These are phyloP conservation scores for Octomys mimax DNA, from an alignment of 2,797 vertebrate species.

Conservation along the genomic window DNA sequence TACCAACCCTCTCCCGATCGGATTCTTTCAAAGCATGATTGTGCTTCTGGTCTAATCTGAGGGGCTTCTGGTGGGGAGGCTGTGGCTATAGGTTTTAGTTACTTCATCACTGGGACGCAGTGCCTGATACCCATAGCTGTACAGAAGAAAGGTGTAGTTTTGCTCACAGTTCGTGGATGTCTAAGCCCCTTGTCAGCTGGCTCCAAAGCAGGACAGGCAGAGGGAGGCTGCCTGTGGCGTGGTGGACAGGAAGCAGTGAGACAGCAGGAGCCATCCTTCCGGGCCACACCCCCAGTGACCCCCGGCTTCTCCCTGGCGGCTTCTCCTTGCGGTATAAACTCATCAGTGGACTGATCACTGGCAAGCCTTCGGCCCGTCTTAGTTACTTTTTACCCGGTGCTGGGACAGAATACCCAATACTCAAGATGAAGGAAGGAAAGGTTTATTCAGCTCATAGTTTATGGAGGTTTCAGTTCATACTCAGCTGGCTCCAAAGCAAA, in stretches of 20 bases:
- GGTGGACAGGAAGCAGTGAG: neutral
- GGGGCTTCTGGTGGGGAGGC: neutral
- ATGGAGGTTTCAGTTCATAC: too few species aligned
- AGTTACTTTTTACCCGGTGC: too few species aligned
- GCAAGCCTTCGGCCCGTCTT: neutral
- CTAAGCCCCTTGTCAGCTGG: neutral
- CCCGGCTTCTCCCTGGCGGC: too few species aligned
- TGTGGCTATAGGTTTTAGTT: neutral
- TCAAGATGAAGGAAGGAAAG: too few species aligned
- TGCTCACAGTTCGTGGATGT: neutral
- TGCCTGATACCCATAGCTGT: neutral
- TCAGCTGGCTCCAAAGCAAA: too few species aligned
- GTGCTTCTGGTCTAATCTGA: neutral
- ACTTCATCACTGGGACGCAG: neutral
- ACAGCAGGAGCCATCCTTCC: neutral
- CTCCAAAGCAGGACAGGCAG: neutral
- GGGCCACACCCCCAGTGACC: neutral
- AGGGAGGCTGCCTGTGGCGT: neutral
- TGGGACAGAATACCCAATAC: too few species aligned
- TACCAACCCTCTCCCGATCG: neutral
- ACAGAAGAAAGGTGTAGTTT: neutral
- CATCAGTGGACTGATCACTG: neutral
- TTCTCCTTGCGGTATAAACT: neutral
- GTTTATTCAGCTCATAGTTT: too few species aligned
- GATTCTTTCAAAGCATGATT: neutral